Evolutionary conservation across 1,140 invertebrate species (phyloP).

Genomic region (Mamestra configurata): DNA sequence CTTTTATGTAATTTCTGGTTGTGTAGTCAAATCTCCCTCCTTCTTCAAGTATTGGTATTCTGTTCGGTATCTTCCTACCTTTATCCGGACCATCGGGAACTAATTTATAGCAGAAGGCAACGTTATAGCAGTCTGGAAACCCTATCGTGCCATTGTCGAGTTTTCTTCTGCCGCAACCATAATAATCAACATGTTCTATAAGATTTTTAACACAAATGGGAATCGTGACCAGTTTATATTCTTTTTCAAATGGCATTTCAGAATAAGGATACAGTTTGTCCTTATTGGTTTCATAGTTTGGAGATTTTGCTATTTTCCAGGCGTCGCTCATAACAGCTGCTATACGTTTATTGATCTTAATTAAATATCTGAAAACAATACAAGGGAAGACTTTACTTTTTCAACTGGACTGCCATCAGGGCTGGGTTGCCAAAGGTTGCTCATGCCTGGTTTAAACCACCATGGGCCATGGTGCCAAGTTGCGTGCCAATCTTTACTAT

Average conservation of each 20-base stretch:
- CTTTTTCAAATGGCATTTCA: not conserved
- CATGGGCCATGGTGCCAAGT: no score
- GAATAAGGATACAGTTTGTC: conserved; percentile 1
- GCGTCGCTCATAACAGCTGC: no score
- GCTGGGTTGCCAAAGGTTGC: no score
- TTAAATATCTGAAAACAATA: not conserved
- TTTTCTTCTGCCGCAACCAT: not conserved
- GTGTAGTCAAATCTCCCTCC: not conserved
- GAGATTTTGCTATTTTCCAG: not conserved
- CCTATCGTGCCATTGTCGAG: not conserved
- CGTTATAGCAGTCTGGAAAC: not conserved
- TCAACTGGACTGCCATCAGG: no score
- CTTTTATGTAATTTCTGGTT: not conserved
- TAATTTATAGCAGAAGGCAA: not conserved
- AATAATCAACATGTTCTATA: not conserved
- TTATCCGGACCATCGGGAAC: not conserved
- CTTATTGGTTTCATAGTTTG: not conserved
- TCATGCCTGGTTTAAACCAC: no score
- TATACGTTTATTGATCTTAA: no score
- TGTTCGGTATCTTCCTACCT: conserved; percentile 1
- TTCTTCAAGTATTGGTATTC: not conserved
- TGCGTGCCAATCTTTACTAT: no score
- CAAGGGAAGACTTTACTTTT: no score
- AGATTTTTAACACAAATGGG: not conserved
- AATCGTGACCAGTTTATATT: not conserved